A percentile compares a stretch with the other conserved stretches of the same genome.
Evolutionary conservation across 2,113 vertebrate genomes (phyloP).

Genomic region (Ranitomeya imitator): DNA sequence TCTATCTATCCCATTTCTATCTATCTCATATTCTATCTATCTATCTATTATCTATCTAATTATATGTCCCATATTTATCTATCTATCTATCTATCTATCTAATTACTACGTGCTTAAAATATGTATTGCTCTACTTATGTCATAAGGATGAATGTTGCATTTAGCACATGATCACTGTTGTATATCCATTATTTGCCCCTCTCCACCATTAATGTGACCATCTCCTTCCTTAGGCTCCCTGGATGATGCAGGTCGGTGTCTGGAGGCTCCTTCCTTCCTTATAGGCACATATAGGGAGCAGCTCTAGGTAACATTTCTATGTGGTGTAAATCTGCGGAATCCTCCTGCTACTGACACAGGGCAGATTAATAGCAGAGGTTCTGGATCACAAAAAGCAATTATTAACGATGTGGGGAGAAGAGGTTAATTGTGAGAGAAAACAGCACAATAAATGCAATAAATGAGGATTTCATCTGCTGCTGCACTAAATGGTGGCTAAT

Average conservation of each 20-base stretch:
- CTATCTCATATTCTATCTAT: conserved; percentile 31
- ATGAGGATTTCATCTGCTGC: conserved; percentile 81
- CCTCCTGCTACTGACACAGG: background rate
- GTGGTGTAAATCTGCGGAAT: background rate
- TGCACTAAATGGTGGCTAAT: conserved; percentile 68
- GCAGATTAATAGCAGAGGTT: background rate
- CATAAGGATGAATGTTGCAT: too few relatives aligned
- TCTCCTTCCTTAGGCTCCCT: too few relatives aligned
- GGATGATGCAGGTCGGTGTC: background rate
- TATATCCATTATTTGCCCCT: background rate
- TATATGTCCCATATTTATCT: too few relatives aligned
- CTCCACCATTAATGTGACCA: too few relatives aligned
- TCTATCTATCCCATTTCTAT: conserved; percentile 18
- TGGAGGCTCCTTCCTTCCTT: background rate
- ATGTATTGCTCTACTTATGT: too few relatives aligned
- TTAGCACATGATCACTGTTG: background rate
- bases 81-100: conserved; percentile 16
- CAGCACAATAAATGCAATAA: conserved; percentile 72
- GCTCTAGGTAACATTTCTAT: background rate
- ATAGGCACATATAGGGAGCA: background rate
- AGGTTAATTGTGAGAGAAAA: conserved; percentile 66
- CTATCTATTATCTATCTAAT: conserved; percentile 5
- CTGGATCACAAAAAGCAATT: conserved; percentile 35
- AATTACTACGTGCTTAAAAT: too few relatives aligned
- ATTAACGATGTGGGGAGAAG: conserved; percentile 51